phyloP scores from a whole-genome alignment of 2,797 vertebrate species.

The Coccyzus lansbergi region DNA sequence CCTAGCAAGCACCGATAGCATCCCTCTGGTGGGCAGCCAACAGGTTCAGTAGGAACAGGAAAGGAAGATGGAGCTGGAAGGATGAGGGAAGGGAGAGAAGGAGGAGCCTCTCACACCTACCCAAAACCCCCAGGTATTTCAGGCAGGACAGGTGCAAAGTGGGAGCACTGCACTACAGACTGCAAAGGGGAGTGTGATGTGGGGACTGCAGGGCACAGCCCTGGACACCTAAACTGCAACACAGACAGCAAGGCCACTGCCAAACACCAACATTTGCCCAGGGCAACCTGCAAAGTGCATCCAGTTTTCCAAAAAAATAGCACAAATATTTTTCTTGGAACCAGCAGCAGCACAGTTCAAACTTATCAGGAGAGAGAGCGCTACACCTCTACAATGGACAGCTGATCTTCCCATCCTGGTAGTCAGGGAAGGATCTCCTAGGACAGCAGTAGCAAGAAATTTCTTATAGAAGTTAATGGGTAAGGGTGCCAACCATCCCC shows the following conservation, averaged over 20 bases:
- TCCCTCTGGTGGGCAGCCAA: fast-evolving
- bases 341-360: not conserved
- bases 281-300: fast-evolving
- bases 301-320: not conserved
- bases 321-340: fast-evolving
- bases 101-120: not conserved
- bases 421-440: fast-evolving
- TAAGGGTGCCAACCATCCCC: fast-evolving
- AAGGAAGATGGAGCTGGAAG: not conserved
- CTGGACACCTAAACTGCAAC: fast-evolving
- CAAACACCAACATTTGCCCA: fast-evolving
- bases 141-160: not conserved
- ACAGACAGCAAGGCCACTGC: not conserved
- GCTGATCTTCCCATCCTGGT: not conserved
- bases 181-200: not conserved
- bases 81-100: not conserved
- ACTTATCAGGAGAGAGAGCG: fast-evolving
- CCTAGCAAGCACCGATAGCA: too few species aligned
- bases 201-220: not conserved
- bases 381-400: not conserved
- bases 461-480: fast-evolving
- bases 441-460: fast-evolving
- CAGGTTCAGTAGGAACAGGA: not conserved
- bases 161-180: fast-evolving
- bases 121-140: fast-evolving